Evolutionary conservation across 2,797 vertebrate genomes (phyloP), one percentile per base, ranked within the genome.

Genomic region (Hippocampus kuda): DNA sequence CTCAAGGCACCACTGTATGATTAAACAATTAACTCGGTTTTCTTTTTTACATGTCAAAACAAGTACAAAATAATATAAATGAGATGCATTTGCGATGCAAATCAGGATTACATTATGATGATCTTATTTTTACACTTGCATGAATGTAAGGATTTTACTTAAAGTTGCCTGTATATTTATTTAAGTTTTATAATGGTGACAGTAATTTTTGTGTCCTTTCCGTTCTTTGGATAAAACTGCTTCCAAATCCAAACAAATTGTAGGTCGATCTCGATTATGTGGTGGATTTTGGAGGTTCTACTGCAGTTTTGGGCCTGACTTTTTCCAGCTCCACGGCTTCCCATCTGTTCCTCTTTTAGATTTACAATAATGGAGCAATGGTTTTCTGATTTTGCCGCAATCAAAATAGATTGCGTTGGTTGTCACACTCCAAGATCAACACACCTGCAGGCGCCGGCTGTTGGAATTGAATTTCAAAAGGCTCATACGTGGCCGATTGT

Each of bases 261-360:
- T 13, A 30, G 56, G 56, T 30, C 56, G n/a, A 61, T 26, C 16
- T 5, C 13, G 27, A 34, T 61, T 18, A 6, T 0, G 30, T 4
- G 34, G 34, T 20, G 59, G 2, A 61, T 34, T 38, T 18, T 20
- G 4, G 59, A 27, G 11, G 13, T 7, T 59, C 49, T 0, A 18
- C 27, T 18, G 16, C 3, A 20, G 30, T 34, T 20, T 61, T 61
- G 7, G 7, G 27, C 26, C 7, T 18, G 16, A 3, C 15, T 34
- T 68, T 79, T 66, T 66, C 49, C 49, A 69, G 64, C 73, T 66
- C 44, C 61, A 41, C 7, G 16, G 2, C 30, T 20, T 48, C 27
- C 62, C 84, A 85, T 86, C 79, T 88, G 86, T 62, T 81, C 72
- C 77, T n/a, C 42, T 76, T 87, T 86, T 75, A 77, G 38, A 56